A percentile compares a stretch with the other conserved stretches of the same genome.
Evolutionary conservation across 1,140 invertebrate species (phyloP).

Genomic region (Carposina sasakii): DNA sequence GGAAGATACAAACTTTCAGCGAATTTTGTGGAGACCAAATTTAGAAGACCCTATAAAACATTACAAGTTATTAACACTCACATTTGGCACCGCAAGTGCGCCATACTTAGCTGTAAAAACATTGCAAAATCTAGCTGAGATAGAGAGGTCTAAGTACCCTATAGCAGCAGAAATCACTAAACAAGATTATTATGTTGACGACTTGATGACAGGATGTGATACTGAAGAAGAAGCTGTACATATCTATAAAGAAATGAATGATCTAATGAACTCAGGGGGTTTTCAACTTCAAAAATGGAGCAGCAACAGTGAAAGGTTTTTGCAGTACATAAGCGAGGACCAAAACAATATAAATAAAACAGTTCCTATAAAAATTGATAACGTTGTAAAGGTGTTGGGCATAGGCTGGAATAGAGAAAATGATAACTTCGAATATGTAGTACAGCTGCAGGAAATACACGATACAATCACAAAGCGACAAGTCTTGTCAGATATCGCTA

Average conservation of each 20-base stretch:
- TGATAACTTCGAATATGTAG: constrained; percentile 8
- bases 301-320: constrained; percentile 5
- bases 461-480: constrained; percentile 22
- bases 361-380: background rate
- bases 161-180: constrained; percentile 11
- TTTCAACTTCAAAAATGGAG: constrained; percentile 12
- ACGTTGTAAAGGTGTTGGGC: background rate
- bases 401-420: constrained; percentile 6
- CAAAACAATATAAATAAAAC: too few species aligned
- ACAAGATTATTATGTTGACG: constrained; percentile 42
- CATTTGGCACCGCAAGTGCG: constrained; percentile 30
- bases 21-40: constrained; percentile 40
- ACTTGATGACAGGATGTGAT: constrained; percentile 30
- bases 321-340: too few species aligned
- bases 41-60: too few species aligned
- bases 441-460: background rate
- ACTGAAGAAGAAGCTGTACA: constrained; percentile 15
- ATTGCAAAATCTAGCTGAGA: constrained; percentile 22
- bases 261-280: constrained; percentile 7
- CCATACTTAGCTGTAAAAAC: constrained; percentile 33
- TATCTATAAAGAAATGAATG: constrained; percentile 9
- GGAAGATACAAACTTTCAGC: constrained; percentile 30
- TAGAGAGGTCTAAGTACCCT: constrained; percentile 15
- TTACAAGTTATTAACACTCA: too few species aligned
- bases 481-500: constrained; percentile 28